Percentiles rank a stretch among this genome's conserved stretches.
These are phyloP conservation scores for Conus canariensis DNA, from an alignment of 2,888 invertebrate genomes.

Conservation along the genomic window DNA sequence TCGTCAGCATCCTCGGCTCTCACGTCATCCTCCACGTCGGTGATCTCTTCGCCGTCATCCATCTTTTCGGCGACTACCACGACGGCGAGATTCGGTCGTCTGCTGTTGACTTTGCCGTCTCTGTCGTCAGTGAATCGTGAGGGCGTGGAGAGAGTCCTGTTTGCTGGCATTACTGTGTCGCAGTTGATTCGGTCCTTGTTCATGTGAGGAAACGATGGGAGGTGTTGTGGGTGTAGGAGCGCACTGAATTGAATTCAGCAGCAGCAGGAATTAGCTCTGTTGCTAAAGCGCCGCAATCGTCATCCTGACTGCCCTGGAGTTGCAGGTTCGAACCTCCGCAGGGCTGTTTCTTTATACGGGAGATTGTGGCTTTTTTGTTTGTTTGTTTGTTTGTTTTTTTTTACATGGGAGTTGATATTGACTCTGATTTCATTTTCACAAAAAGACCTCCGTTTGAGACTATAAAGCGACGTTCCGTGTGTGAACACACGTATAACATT, in stretches of 20 bases:
- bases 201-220: background rate
- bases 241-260: too few species aligned
- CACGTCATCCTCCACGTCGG: background rate
- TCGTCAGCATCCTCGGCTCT: background rate
- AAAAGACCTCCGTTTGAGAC: too few species aligned
- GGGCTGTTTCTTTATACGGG: background rate
- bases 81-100: constrained; percentile 57
- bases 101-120: constrained; percentile 55
- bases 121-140: constrained; percentile 50
- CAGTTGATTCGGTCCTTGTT: constrained; percentile 43
- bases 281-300: background rate
- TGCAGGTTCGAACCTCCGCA: too few species aligned
- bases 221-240: too few species aligned
- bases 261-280: too few species aligned
- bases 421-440: too few species aligned
- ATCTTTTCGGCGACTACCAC: constrained; percentile 18
- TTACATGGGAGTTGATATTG: too few species aligned
- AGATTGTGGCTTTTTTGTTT: background rate
- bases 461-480: too few species aligned
- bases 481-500: too few species aligned
- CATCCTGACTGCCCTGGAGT: too few species aligned
- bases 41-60: background rate
- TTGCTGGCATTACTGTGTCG: constrained; percentile 41
- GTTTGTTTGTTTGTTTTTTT: too few species aligned
- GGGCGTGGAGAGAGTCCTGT: constrained; percentile 49